These are phyloP conservation scores for Chalcis sispes DNA, from an alignment of 2,888 invertebrate species.

Conservation along the genomic window DNA sequence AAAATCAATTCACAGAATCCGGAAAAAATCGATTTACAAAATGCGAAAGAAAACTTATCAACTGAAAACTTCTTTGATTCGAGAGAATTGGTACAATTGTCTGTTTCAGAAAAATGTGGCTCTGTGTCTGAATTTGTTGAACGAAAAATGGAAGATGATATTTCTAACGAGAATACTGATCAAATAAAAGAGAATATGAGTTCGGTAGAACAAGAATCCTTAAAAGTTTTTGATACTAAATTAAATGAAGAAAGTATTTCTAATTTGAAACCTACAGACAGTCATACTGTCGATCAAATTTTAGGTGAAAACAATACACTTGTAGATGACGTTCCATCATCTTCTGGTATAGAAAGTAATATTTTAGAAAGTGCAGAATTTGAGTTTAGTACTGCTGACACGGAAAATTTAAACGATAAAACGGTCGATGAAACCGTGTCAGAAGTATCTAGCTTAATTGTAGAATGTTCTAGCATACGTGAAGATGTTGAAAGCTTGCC, in stretches of 20 bases:
- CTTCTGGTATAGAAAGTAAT: constrained; percentile 19
- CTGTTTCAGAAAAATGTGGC: too few species aligned
- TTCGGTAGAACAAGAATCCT: neutral
- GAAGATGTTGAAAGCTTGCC: constrained; percentile 29
- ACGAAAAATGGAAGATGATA: constrained; percentile 54
- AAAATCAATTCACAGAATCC: too few species aligned
- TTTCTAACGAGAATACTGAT: constrained; percentile 53
- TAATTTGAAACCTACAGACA: neutral
- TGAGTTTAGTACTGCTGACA: neutral
- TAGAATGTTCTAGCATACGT: constrained; percentile 37
- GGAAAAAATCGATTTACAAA: too few species aligned
- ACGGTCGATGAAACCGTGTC: constrained; percentile 29
- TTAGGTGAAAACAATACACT: neutral
- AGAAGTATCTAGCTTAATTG: constrained; percentile 46
- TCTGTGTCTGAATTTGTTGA: too few species aligned
- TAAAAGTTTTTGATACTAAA: neutral
- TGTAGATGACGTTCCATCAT: neutral
- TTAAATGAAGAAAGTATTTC: neutral
- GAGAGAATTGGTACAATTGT: too few species aligned
- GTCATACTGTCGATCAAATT: neutral
- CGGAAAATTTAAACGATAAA: constrained; percentile 10
- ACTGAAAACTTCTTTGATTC: too few species aligned
- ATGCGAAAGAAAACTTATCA: too few species aligned
- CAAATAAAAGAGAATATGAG: neutral
- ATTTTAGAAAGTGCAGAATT: neutral